Conservation (phyloP, 2,888 invertebrate genomes). For the Trissolcus brochymenae region DNA sequence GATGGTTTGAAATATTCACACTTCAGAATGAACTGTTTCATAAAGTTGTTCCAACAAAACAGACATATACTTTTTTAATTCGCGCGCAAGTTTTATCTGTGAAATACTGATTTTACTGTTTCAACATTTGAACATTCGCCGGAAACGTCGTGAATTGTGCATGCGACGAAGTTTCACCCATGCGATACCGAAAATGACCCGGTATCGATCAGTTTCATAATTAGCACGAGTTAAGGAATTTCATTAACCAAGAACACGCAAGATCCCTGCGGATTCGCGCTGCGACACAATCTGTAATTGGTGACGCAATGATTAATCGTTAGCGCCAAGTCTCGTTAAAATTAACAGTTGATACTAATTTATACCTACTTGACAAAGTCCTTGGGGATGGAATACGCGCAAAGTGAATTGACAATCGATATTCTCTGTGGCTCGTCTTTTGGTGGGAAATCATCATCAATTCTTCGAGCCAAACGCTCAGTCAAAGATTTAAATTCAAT, state of each 20-base stretch:
- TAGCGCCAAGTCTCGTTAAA: constrained; percentile 36
- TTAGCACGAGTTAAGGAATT: constrained; percentile 31
- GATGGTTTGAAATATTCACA: no score
- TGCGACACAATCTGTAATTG: constrained; percentile 15
- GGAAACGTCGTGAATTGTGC: no score
- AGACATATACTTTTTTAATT: no score
- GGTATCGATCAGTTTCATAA: constrained; percentile 10
- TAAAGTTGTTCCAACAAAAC: no score
- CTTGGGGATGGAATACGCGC: constrained; percentile 1
- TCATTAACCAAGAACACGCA: constrained; percentile 35
- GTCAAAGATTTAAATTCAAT: constrained; percentile 32
- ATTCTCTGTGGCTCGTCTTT: constrained; percentile 5
- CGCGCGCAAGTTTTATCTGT: no score
- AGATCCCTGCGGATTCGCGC: constrained; percentile 12
- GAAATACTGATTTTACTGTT: no score
- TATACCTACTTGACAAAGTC: constrained; percentile 47
- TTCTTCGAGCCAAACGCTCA: not conserved
- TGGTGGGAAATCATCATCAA: constrained; percentile 10
- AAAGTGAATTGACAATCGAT: constrained; percentile 21
- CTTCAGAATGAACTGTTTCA: no score
- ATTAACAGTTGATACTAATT: constrained; percentile 49
- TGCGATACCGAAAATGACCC: no score
- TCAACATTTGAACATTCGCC: no score
- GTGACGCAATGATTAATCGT: constrained; percentile 45
- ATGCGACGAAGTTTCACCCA: no score